phyloP scores from a whole-genome alignment of 92 coral and sea anemone species.

The Anthopleura xanthogrammica region DNA sequence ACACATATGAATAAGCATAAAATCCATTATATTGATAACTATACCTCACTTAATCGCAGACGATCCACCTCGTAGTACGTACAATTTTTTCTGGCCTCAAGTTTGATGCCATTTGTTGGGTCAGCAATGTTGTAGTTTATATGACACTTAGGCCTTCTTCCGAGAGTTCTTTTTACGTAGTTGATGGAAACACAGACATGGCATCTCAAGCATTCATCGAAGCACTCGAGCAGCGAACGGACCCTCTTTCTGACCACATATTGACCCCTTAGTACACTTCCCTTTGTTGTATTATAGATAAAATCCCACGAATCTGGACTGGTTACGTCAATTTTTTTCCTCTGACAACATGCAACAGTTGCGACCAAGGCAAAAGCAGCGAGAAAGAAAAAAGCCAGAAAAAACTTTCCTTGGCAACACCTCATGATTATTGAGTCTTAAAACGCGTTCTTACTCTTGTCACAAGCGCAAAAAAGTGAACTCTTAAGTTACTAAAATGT shows the following conservation, averaged over 20 bases:
- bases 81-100: neutral
- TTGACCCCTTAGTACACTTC: neutral
- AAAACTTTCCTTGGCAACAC: neutral
- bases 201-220: slow-evolving; percentile 17
- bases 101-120: neutral
- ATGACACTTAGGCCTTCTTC: neutral
- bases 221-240: slow-evolving; percentile 9
- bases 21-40: too few species aligned
- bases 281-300: neutral
- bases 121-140: neutral
- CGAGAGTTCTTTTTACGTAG: neutral
- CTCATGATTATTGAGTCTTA: neutral
- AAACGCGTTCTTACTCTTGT: too few species aligned
- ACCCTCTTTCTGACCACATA: neutral
- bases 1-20: neutral
- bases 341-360: neutral
- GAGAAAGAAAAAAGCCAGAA: neutral
- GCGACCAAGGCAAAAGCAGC: neutral
- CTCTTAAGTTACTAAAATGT: too few species aligned
- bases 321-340: too few species aligned
- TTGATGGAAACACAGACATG: slow-evolving; percentile 11
- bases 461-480: too few species aligned
- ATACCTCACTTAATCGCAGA: neutral
- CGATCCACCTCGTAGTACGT: neutral
- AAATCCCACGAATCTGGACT: neutral